Base-by-base conservation (phyloP, 2,113 vertebrate species). In the Pomatorhinus ruficollis region DNA sequence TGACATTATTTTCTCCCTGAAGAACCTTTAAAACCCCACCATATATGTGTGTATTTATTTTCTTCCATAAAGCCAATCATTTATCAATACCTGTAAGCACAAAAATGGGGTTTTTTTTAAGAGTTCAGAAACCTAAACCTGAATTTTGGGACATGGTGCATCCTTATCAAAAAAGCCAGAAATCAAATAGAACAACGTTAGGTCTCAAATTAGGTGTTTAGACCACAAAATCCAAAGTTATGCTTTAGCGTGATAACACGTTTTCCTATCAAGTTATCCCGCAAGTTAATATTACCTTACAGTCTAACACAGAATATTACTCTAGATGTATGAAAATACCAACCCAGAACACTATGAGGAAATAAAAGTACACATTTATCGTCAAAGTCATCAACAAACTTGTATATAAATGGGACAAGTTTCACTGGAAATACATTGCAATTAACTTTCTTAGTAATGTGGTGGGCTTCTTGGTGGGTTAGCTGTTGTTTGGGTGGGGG, bases 201-300 rank as follows among this genome's bases (percentile, higher is more conserved):
- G 4, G 9, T 15, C 17, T 10, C 12, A 44, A 56, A 47, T 89
- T 56, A 84, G 74, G 21, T 33, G 64, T 66, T 89, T 75, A 70
- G 57, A 77, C 14, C 11, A 63, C 45, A 79, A 33, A 87, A 66
- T 15, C 19, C 24, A 89, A 80, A 89, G 28, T 15, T 52, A 61
- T 0, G 11, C 28, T 39, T 80, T 31, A 56, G 25, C 49, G n/a
- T 1, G 2, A 15, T 21, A 90, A 47, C 5, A 25, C 0, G 0
- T 27, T 23, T 70, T 77, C 47, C 40, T 59, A 77, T 24, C 6
- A 56, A 17, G 16, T 12, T 21, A 78, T 6, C 5, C 19, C 53
- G 1, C 18, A 66, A 40, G 22, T 33, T 17, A 75, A 13, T 10
- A 60, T 0, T 14, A 44, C 18, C 40, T 49, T 4, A 15, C 12